Evolutionary conservation across 2,888 invertebrate species (phyloP).

Genomic region (Sepiola atlantica): DNA sequence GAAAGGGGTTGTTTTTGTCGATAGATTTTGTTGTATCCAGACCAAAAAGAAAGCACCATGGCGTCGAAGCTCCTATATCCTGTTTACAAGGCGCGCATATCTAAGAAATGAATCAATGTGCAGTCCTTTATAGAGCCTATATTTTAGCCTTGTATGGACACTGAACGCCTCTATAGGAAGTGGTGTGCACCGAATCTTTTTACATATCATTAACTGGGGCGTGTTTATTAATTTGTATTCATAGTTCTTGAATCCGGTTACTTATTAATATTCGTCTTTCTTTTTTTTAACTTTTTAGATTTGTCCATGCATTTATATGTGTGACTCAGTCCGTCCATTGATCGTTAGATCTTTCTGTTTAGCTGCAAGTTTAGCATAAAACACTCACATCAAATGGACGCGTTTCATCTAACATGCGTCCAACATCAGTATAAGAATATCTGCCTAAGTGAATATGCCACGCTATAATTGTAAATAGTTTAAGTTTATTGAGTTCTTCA

Average conservation of each 20-base stretch:
- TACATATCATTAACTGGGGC: background rate
- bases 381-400: too few relatives aligned
- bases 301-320: too few relatives aligned
- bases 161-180: background rate
- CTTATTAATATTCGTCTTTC: background rate
- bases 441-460: too few relatives aligned
- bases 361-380: too few relatives aligned
- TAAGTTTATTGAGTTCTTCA: too few relatives aligned
- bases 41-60: background rate
- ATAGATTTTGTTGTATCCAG: background rate
- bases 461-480: too few relatives aligned
- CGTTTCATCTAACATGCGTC: too few relatives aligned
- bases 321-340: too few relatives aligned
- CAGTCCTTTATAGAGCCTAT: background rate
- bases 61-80: background rate
- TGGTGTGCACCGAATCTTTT: background rate
- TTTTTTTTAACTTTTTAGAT: background rate
- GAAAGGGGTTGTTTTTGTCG: background rate
- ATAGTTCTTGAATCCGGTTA: too few relatives aligned
- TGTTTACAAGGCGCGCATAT: background rate
- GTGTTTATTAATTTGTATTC: background rate
- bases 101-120: background rate
- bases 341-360: too few relatives aligned
- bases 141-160: background rate
- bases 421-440: too few relatives aligned